Conservation (phyloP, 2,797 vertebrate genomes). For the Gorsachius magnificus region DNA sequence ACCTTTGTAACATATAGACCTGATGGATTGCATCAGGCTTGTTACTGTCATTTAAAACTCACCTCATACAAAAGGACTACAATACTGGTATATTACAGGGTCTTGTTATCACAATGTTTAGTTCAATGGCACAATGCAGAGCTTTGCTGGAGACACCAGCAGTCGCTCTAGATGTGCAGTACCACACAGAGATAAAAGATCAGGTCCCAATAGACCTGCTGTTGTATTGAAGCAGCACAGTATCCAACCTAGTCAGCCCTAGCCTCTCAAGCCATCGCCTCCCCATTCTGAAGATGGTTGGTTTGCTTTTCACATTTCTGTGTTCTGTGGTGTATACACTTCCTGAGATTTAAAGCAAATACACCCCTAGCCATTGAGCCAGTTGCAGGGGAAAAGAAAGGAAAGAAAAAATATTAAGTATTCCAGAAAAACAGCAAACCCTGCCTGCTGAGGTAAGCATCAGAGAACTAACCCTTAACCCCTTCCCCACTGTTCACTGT, state of each 20-base stretch:
- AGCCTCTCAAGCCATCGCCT: not conserved
- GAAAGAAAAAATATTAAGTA: not conserved
- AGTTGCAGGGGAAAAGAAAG: not conserved
- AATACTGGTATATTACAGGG: not conserved
- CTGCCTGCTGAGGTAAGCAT: not conserved
- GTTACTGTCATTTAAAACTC: not conserved
- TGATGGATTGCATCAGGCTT: not conserved
- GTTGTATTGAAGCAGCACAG: not conserved
- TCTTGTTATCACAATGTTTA: not conserved
- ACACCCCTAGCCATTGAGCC: not conserved
- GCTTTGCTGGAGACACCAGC: not conserved
- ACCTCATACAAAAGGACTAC: not conserved
- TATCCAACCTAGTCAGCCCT: not conserved
- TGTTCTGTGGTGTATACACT: not conserved
- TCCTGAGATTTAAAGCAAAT: not conserved
- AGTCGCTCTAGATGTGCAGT: accelerated
- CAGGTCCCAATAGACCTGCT: not conserved
- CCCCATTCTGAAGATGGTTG: not conserved
- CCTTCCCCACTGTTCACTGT: not conserved
- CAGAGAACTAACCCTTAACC: not conserved
- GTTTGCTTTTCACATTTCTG: not conserved
- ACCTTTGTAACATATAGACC: not conserved
- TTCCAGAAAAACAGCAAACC: not conserved
- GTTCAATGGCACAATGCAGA: not conserved
- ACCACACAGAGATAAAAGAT: not conserved